Conservation (phyloP, 1,140 invertebrate genomes). For the Spodoptera frugiperda region DNA sequence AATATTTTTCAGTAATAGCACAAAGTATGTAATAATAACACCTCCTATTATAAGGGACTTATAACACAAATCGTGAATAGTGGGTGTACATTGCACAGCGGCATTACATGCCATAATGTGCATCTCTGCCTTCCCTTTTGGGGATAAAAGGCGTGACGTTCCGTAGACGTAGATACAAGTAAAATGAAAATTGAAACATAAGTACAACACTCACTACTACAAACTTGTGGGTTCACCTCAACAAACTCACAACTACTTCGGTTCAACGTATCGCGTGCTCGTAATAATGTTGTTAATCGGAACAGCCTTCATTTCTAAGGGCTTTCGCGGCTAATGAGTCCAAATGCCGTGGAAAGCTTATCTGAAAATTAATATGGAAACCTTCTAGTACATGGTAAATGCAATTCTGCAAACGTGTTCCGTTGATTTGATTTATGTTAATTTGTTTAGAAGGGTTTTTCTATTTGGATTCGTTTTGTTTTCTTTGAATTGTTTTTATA, state of each 20-base stretch:
- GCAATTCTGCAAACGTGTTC: slow-evolving; percentile 33
- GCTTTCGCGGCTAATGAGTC: slow-evolving; percentile 33
- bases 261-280: slow-evolving; percentile 1
- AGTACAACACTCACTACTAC: background rate
- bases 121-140: too few relatives aligned
- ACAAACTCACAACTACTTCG: background rate
- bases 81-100: too few relatives aligned
- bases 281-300: slow-evolving; percentile 34
- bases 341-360: slow-evolving; percentile 26
- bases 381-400: background rate
- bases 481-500: background rate
- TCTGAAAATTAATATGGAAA: slow-evolving; percentile 37
- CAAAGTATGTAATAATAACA: too few relatives aligned
- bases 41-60: too few relatives aligned
- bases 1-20: too few relatives aligned
- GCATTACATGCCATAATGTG: too few relatives aligned
- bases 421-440: slow-evolving; percentile 24
- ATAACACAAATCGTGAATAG: too few relatives aligned
- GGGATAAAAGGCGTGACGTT: too few relatives aligned
- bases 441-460: background rate
- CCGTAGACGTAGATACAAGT: too few relatives aligned
- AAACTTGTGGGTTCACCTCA: background rate
- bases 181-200: too few relatives aligned
- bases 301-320: slow-evolving; percentile 29
- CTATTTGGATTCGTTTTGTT: background rate